phyloP scores from a whole-genome alignment of 2,888 invertebrate species.

The Pristionchus japonicus region DNA sequence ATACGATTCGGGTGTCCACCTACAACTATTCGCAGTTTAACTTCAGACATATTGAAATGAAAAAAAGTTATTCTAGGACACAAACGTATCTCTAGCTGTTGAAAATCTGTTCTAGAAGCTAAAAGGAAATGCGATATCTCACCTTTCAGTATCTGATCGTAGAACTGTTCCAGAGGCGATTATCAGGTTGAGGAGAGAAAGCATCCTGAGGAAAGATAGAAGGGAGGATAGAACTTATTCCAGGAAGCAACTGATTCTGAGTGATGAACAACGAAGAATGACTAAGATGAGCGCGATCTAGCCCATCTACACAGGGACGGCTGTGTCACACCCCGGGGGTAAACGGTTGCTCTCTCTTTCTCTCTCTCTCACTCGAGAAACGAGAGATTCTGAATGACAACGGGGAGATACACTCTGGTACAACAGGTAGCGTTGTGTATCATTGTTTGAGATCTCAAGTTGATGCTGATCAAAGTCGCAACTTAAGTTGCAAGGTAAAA shows the following conservation, averaged over 20 bases:
- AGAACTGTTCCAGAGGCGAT: constrained; percentile 73
- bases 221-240: no score
- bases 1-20: constrained; percentile 68
- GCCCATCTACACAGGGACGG: background rate
- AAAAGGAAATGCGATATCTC: background rate
- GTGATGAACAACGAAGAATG: background rate
- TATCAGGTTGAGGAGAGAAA: constrained; percentile 72
- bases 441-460: constrained; percentile 22
- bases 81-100: background rate
- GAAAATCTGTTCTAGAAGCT: background rate
- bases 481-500: background rate
- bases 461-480: background rate
- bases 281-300: constrained; percentile 13
- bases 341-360: constrained; percentile 24
- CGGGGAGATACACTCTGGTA: constrained; percentile 31
- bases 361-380: constrained; percentile 11
- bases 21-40: constrained; percentile 48
- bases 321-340: constrained; percentile 29
- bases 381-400: constrained; percentile 21
- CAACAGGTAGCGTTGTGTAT: constrained; percentile 30
- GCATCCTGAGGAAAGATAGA: no score
- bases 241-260: background rate
- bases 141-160: constrained; percentile 70
- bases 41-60: background rate
- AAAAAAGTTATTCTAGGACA: no score